These are phyloP conservation scores for Sturmia bella DNA, from an alignment of 2,888 invertebrate species.

Conservation along the genomic window DNA sequence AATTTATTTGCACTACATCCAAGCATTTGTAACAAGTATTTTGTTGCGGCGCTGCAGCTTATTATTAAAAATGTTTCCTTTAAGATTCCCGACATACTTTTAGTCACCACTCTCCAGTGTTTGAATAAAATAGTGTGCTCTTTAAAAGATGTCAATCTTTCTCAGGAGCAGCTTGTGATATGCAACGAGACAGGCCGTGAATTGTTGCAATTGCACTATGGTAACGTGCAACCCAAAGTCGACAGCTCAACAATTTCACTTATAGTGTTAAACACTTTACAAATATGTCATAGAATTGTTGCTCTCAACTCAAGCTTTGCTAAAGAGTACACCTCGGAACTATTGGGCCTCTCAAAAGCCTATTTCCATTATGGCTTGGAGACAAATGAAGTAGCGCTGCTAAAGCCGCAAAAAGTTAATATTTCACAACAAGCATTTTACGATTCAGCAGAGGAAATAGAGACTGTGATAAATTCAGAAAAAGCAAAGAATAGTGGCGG, in stretches of 20 bases:
- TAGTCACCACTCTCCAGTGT: conserved; percentile 42
- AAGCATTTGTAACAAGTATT: not conserved
- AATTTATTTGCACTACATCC: conserved; percentile 38
- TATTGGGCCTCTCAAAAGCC: conserved; percentile 84
- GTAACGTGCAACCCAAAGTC: not conserved
- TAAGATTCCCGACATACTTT: not conserved
- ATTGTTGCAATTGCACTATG: conserved; percentile 45
- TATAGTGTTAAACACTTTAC: conserved; percentile 65
- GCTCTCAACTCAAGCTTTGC: conserved; percentile 76
- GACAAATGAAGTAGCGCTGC: conserved; percentile 74
- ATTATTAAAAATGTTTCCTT: conserved; percentile 9
- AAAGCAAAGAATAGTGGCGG: conserved; percentile 83
- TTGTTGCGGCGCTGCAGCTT: not conserved
- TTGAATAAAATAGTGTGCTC: conserved; percentile 36
- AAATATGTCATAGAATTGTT: conserved; percentile 76
- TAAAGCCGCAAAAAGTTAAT: conserved; percentile 82
- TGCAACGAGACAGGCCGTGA: conserved; percentile 19
- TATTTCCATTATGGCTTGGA: conserved; percentile 83
- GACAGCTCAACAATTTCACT: conserved; percentile 6
- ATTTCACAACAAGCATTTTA: conserved; percentile 85
- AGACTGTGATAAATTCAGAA: conserved; percentile 69
- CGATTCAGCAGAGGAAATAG: conserved; percentile 78
- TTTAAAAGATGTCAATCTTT: conserved; percentile 33
- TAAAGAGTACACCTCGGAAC: conserved; percentile 81
- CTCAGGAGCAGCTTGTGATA: conserved; percentile 15